Base-by-base conservation (phyloP, 2,797 vertebrate species). In the Alcedo quadribrachys region DNA sequence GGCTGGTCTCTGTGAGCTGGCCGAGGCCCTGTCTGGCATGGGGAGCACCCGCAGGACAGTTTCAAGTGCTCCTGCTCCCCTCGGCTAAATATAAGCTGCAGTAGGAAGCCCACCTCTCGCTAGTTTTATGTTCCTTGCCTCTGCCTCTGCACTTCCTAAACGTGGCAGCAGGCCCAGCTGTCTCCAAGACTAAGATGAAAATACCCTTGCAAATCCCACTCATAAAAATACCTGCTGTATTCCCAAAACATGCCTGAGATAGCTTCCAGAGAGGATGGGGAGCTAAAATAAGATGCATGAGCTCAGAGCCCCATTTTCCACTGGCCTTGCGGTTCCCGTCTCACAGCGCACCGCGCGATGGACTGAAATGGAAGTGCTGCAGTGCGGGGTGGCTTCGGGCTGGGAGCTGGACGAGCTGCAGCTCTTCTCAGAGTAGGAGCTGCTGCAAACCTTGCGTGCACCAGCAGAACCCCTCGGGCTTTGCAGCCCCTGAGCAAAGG, bases 161-260 rank as follows among this genome's bases (percentile, higher is more conserved):
- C 78, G 92, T 95, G 89, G 96, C 95, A 74, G 81, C 62, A 48
- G 79, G 75, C 90, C 95, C 88, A 91, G 74, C 85, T 94, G 95
- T 92, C 94, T 93, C 95, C 93, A 90, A 85, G 75, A 60, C 83
- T 51, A 78, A 95, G 95, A 97, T 96, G 94, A 97, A 98, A 98
- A 98, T 97, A 98, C 94, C 71, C 87, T 50, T 86, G 95, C 94
- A 97, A 97, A 97, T 97, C 96, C 97, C 74, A 89, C 94, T 97
- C 94, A 96, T 98, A 98, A 98, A 98, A 98, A 98, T 97, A 97
- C 96, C 96, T 94, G 96, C 95, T 96, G 95, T 96, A 97, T 95
- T 95, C 93, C 97, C 93, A 76, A 97, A 88, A 91, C 97, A 96
- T 98, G 97, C 96, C 95, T 97, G 92, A 94, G 97, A 98, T 98